A percentile compares a stretch with the other conserved stretches of the same genome.
Conservation (phyloP, 2,797 vertebrate species). For the Meriones psammophilus region DNA sequence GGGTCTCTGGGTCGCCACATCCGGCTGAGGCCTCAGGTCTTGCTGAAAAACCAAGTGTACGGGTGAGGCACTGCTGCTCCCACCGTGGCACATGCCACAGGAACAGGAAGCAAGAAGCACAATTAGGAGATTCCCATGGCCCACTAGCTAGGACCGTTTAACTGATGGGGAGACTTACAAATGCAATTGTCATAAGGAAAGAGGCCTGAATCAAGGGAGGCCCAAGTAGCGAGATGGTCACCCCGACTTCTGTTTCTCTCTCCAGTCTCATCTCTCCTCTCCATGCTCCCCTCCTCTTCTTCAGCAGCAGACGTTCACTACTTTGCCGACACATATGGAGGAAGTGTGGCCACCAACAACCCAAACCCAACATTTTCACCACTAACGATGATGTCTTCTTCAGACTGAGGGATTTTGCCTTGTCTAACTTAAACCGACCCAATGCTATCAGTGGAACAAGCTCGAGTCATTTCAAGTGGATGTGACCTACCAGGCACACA, state of each 20-base stretch:
- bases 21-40: neutral
- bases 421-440: neutral
- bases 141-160: neutral
- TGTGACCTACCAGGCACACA: neutral
- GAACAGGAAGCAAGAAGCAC: neutral
- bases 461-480: neutral
- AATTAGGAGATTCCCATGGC: neutral
- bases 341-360: neutral
- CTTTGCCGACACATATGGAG: neutral
- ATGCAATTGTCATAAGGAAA: neutral
- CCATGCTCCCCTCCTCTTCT: neutral
- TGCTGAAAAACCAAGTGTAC: neutral
- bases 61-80: neutral
- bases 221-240: neutral
- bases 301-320: neutral
- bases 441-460: neutral
- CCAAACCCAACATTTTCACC: neutral
- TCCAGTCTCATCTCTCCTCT: neutral
- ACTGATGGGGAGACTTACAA: neutral
- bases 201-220: neutral
- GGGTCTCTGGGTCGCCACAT: neutral
- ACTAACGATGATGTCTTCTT: neutral
- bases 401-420: neutral
- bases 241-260: neutral
- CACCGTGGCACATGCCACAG: neutral